Base-by-base conservation (phyloP, 2,113 vertebrate genomes). In the Turnix velox region DNA sequence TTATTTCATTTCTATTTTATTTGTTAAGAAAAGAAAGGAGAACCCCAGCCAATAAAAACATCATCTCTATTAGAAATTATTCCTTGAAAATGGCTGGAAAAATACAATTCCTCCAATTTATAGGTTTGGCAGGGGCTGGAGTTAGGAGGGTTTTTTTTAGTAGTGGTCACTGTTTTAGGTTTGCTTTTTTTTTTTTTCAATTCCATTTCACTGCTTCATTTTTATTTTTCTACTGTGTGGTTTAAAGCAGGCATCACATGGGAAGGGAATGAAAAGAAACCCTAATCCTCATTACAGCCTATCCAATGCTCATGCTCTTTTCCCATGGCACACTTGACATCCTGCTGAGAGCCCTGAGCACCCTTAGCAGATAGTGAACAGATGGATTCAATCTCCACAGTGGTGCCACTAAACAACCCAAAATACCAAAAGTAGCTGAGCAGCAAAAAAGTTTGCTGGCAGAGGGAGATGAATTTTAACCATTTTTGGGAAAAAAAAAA, bases 1-100 rank as follows among this genome's bases (percentile, higher is more conserved):
- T 86, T n/a, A 63, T 65, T 79, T 88, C 35, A 10, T 55, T 91
- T 87, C 7, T 7, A 40, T 62, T 84, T 58, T 45, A 55, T 79
- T 91, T 63, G 72, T 55, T 37, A 77, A 72, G 87, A 76, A 92
- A 84, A 92, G 71, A 90, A 93, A 92, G 40, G 61, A 61, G 84
- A 90, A 65, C 30, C 11, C 16, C 0, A 0, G 93, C 90, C 92
- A 94, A 84, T 45, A 72, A 89, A 93, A 97, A 95, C 74, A 76
- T 82, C 58, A 43, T 82, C 85, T 87, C 86, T 79, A 45, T 87
- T 89, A 69, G 77, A 94, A 92, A 87, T 82, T 31, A 84, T 78
- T 92, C 81, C 62, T 90, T 92, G 61, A 68, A 90, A 96, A 93
- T 43, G 46, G 22, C 90, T 87, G 84, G 88, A 65, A 91, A 94